These are phyloP conservation scores for Trimorus sp. DNA, from an alignment of 2,888 invertebrate genomes.

Conservation along the genomic window DNA sequence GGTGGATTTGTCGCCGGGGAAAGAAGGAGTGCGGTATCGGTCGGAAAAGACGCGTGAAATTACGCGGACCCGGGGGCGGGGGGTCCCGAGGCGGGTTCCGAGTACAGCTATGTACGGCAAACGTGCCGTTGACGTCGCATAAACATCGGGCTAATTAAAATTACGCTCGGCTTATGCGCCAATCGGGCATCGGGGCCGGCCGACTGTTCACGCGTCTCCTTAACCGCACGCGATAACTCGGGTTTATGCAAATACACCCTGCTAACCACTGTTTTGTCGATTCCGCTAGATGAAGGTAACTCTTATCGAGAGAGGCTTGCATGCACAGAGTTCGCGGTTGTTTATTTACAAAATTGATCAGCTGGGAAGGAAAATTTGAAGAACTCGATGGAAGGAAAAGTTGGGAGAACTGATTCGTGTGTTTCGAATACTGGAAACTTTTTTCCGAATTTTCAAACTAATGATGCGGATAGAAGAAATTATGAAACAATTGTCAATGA, in stretches of 20 bases:
- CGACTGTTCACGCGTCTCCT: constrained; percentile 65
- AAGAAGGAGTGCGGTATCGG: constrained; percentile 51
- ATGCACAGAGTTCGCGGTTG: constrained; percentile 28
- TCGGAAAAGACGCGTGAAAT: constrained; percentile 61
- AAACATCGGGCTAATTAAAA: constrained; percentile 76
- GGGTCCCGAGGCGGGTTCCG: constrained; percentile 57
- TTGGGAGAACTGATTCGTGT: too few species aligned
- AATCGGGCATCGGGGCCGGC: constrained; percentile 64
- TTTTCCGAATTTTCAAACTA: too few species aligned
- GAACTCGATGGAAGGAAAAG: too few species aligned
- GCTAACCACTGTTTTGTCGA: constrained; percentile 64
- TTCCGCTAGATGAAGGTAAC: constrained; percentile 62
- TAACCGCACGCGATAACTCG: constrained; percentile 67
- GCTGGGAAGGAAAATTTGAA: not conserved
- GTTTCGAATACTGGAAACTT: too few species aligned
- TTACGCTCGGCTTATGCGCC: constrained; percentile 69
- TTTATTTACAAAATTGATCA: constrained; percentile 35
- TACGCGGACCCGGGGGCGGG: constrained; percentile 64
- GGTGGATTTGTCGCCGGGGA: not conserved
- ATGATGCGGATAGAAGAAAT: too few species aligned
- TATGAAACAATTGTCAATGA: too few species aligned
- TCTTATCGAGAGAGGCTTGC: constrained; percentile 54
- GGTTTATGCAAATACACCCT: constrained; percentile 64
- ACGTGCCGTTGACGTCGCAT: constrained; percentile 72
- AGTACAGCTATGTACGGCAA: constrained; percentile 58